Base-by-base conservation (phyloP, 2,888 invertebrate genomes). In the Ennomos fuscantarius region DNA sequence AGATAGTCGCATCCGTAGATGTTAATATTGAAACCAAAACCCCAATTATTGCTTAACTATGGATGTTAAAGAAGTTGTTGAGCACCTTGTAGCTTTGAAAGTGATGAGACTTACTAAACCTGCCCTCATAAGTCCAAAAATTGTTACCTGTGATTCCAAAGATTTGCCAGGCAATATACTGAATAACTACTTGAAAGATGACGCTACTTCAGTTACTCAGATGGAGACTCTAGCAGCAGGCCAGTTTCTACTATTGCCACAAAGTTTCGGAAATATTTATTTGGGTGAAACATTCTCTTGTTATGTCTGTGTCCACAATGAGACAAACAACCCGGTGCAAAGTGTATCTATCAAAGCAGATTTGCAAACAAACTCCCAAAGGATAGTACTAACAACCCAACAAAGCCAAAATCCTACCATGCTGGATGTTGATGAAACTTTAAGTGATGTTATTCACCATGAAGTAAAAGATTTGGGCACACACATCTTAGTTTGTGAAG, bases 381-480 rank as follows among this genome's bases (percentile, higher is more conserved):
- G 97, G 65, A 95, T 99, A 73, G 94, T 96, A 49, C 89, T 99
- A 58, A 95, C 97, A 6, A 95, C 96, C 68, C 94, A 94, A 71
- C 95, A 95, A 72, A 94, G 94, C 62, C 94, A 95, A 68, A 85
- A 93, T 1, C 93, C 94, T 8, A 89, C 93, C 0, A 90, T 93
- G 70, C 82, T 95, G 49, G 93, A 93, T 72, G 95, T 97, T 0
- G 96, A 97, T 73, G 95, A 96, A 78, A 98, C 97, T 9, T 93
- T 99, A 11, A 98, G 99, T 89, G 96, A 98, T 89, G 97, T 99
- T 35, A 98, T 99, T 77, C 97, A 98, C 78, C 99, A 99, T 90
- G 99, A 99, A 94, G 99, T 99, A n/a, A 99, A 99, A 88, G 99
- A 99, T 92, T 95, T 98, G 69, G 99, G 99, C 40, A 97, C 98